phyloP scores from a whole-genome alignment of 2,888 invertebrate species.

The Eledone cirrhosa region DNA sequence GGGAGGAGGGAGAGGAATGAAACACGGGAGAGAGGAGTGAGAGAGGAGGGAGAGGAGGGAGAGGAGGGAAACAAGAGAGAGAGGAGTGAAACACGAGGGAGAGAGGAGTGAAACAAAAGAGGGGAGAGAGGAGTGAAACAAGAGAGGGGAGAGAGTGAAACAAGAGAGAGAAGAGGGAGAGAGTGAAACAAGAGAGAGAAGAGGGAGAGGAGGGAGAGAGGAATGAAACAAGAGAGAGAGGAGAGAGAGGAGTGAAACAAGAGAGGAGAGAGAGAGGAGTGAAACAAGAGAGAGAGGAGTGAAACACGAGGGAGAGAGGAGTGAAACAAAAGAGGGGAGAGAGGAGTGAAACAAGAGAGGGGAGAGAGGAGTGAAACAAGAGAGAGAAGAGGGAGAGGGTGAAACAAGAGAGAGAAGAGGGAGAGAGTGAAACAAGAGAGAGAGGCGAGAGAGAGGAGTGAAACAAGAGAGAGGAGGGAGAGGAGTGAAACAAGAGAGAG shows the following conservation, averaged over 20 bases:
- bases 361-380: conserved; percentile 20
- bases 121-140: conserved; percentile 8
- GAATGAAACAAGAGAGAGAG: not conserved
- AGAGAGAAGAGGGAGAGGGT: not conserved
- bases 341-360: not conserved
- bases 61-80: conserved; percentile 1
- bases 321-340: conserved; percentile 19
- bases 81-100: conserved; percentile 13
- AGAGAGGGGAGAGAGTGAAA: not conserved
- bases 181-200: not conserved
- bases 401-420: not conserved
- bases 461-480: conserved; percentile 36
- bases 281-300: not conserved
- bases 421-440: not conserved
- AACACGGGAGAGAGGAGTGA: not conserved
- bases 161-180: not conserved
- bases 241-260: conserved; percentile 9
- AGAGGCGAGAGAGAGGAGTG: not conserved
- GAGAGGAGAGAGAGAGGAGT: conserved; percentile 15
- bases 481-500: no score
- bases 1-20: not conserved
- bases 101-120: not conserved
- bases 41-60: not conserved
- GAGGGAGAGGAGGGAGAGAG: no score
- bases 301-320: not conserved